Evolutionary conservation across 2,113 vertebrate genomes (phyloP), one percentile per base, ranked within the genome.

Genomic region (Nesoenas mayeri): DNA sequence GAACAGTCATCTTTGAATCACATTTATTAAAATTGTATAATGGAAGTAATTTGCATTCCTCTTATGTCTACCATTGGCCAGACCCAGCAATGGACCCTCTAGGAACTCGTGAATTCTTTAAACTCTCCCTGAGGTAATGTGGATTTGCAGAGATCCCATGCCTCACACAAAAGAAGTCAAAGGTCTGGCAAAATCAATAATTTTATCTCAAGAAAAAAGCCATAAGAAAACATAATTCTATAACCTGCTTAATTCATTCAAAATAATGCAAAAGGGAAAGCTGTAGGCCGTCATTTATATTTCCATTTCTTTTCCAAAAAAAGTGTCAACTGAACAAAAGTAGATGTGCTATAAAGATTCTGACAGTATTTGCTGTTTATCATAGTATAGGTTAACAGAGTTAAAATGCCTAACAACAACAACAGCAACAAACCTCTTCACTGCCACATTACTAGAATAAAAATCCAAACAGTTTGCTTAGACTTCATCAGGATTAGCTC

Each of bases 11-110:
- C 69, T 95, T 77, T 54, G 67, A 91, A 66, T 50, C 38, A 13
- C 34, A 80, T 77, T 95, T 79, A 95, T 95, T 96, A 96, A 95
- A 95, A 87, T 84, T 91, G 72, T 84, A 88, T 83, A 70, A 90
- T 86, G n/a, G 47, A 73, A 91, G 69, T 78, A 14, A 97, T 96
- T 93, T 95, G 64, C 75, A 93, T 96, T 90, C 51, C 36, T 94
- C 36, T 85, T 78, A 90, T 67, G 69, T 26, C 91, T 74, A 47
- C 50, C 36, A 40, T 31, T 86, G 69, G 60, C n/a, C 60, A 88
- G 56, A 90, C 70, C 20, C 42, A 88, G 64, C 11, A 44, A 58
- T 15, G 54, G 72, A 79, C n/a, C 58, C 58, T 69, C 51, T 48
- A 93, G 91, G 74, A 94, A 44, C 67, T 47, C 28, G 50, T 62